Base-by-base conservation (phyloP, 2,888 invertebrate genomes). In the Zhuqinia jingwanae region DNA sequence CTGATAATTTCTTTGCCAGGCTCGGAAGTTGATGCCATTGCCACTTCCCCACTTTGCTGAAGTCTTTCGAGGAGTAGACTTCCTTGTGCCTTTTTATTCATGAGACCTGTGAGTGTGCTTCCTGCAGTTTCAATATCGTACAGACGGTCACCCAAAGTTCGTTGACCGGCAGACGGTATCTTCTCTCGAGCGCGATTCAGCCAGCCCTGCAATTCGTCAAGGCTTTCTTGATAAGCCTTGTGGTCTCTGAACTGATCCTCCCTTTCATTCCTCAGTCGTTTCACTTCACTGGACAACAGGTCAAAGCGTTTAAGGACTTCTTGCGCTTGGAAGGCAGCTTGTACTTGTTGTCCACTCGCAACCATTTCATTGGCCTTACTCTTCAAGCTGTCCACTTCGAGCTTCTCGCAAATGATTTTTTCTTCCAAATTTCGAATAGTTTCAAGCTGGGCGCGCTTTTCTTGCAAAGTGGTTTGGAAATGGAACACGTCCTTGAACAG, bases 11-110 rank as follows among this genome's bases (percentile, higher is more conserved):
- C 95, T 92, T 96, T 96, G 0, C 97, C 97, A 88, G 95, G 95
- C 0, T 94, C 93, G 77, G 96, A 97, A 0, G 97, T 97, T 90
- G 96, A 96, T 0, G 96, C 96, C 84, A 96, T 93, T 1, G 97
- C 96, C 6, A 97, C 97, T 92, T 97, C 96, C 5, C 97, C 97
- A 15, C 96, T 96, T 91, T 97, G 97, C 89, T 96, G 96, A 68
- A 97, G 93, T 92, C 97, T 96, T 92, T 98, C 97, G 8, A 97
- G 94, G 75, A 97, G 93, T 0, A 97, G 93, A 92, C 97, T 97
- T 2, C 98, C 98, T 93, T 97, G 97, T 6, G 97, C 96, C 93
- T 97, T 96, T 92, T 97, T 97, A 91, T 97, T 97, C 36, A 97
- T 93, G 45, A 97, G 92, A 79, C 96, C 95, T 50, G 88, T 85